Conservation (phyloP, 2,888 invertebrate species). For the Creontiades dilutus region DNA sequence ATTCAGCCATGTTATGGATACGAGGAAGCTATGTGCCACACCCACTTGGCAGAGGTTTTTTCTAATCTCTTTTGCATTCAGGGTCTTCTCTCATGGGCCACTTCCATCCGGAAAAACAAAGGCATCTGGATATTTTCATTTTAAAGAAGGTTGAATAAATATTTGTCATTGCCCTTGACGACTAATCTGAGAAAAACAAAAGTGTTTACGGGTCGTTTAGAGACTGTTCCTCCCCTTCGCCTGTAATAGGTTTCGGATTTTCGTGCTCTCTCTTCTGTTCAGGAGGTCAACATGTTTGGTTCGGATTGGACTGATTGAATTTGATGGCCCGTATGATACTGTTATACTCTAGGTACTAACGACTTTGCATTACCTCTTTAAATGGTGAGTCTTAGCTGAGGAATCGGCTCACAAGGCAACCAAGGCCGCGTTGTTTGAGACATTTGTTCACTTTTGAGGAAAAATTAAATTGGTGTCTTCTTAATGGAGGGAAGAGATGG, state of each 20-base stretch:
- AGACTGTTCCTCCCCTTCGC: conserved; percentile 38
- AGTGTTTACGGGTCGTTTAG: conserved; percentile 61
- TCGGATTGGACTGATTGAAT: not conserved
- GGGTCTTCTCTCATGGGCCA: not conserved
- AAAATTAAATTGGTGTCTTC: too few species aligned
- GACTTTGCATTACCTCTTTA: too few species aligned
- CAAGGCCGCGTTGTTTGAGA: too few species aligned
- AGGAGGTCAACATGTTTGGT: conserved; percentile 17
- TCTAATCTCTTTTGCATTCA: not conserved
- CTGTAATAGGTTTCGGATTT: conserved; percentile 45
- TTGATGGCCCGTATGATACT: too few species aligned
- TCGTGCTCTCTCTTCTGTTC: conserved; percentile 29
- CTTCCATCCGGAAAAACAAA: not conserved
- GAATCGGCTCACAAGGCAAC: too few species aligned
- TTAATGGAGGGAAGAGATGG: too few species aligned
- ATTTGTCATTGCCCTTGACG: conserved; percentile 58
- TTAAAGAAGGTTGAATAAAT: conserved; percentile 43
- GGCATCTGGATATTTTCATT: not conserved
- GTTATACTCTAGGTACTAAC: too few species aligned
- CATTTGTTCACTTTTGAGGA: too few species aligned
- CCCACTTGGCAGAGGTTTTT: too few species aligned
- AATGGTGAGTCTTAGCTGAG: too few species aligned
- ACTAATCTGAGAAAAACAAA: conserved; percentile 59
- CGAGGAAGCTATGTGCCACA: too few species aligned
- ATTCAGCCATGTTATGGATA: too few species aligned